phyloP scores from a whole-genome alignment of 1,140 invertebrate genomes.

The Musca vetustissima region DNA sequence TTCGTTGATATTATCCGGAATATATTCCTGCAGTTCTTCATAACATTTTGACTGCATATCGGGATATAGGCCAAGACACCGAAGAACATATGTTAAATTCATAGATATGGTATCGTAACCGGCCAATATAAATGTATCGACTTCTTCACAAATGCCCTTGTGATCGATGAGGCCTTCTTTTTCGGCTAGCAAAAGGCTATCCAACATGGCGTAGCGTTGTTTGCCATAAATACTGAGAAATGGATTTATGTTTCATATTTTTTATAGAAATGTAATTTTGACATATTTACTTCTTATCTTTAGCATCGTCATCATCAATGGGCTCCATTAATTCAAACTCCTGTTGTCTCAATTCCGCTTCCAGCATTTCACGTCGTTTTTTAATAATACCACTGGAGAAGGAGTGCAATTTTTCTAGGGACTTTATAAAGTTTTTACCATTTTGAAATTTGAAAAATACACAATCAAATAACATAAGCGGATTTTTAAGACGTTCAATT shows the following conservation, averaged over 20 bases:
- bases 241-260: background rate
- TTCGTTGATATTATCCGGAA: conserved; percentile 34
- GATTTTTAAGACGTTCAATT: conserved; percentile 19
- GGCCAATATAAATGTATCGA: conserved; percentile 81
- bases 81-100: conserved; percentile 62
- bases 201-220: conserved; percentile 75
- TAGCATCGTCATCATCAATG: background rate
- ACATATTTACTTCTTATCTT: background rate
- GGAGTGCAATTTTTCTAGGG: conserved; percentile 30
- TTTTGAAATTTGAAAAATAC: conserved; percentile 28
- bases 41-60: conserved; percentile 66
- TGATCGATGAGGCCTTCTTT: conserved; percentile 60
- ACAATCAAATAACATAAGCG: background rate
- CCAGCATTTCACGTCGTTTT: conserved; percentile 28
- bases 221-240: conserved; percentile 35
- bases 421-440: conserved; percentile 28
- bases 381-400: conserved; percentile 37
- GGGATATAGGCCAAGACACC: conserved; percentile 62
- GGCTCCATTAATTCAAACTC: conserved; percentile 5
- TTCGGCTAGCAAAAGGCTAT: conserved; percentile 68
- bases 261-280: too few species aligned
- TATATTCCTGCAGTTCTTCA: conserved; percentile 45
- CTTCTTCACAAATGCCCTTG: conserved; percentile 76
- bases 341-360: conserved; percentile 25
- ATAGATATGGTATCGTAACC: conserved; percentile 74